These are phyloP conservation scores for Serinus canaria DNA, from an alignment of 2,113 vertebrate genomes.

Conservation along the genomic window DNA sequence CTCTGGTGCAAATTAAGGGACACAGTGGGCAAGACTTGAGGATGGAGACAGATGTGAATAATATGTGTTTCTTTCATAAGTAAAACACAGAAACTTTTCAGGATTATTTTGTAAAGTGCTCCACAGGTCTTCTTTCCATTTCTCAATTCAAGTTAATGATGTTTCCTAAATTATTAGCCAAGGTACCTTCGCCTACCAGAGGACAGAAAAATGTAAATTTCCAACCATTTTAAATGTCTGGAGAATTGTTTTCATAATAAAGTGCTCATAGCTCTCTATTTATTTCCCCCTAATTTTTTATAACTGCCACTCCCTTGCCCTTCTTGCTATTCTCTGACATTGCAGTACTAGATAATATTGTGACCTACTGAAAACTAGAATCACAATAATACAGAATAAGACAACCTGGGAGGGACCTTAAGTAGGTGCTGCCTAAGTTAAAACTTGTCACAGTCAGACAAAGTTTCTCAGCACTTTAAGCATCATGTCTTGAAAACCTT, in stretches of 20 bases:
- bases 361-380: background rate
- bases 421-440: background rate
- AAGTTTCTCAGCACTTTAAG: background rate
- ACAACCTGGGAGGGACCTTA: background rate
- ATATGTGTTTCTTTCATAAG: background rate
- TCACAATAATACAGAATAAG: background rate
- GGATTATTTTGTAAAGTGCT: background rate
- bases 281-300: background rate
- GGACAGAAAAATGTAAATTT: background rate
- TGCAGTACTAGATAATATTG: background rate
- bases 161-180: background rate
- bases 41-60: background rate
- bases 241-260: background rate
- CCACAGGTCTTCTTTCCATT: background rate
- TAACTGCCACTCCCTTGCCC: fast-evolving
- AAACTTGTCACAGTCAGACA: background rate
- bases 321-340: background rate
- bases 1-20: background rate
- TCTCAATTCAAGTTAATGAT: background rate
- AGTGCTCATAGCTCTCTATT: background rate
- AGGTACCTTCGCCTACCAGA: background rate
- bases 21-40: background rate
- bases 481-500: background rate
- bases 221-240: background rate
- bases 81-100: background rate